Percentiles rank a stretch among this genome's conserved stretches.
Conservation (phyloP, 1,140 invertebrate genomes). For the Macrotrachela quadricornifera region DNA sequence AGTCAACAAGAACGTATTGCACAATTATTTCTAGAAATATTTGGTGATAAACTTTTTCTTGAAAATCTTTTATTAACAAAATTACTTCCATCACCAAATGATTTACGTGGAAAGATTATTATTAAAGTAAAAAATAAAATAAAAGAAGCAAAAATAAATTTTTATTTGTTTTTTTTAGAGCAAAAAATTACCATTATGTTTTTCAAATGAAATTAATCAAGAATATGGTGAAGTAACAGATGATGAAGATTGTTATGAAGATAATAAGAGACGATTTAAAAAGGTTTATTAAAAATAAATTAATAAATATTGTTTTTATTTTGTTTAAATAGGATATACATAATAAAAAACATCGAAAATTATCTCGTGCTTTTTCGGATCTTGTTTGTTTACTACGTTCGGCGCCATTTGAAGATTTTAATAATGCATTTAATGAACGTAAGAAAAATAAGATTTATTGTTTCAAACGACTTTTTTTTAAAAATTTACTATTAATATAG, state of each 20-base stretch:
- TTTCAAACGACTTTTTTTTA: not conserved
- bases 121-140: constrained; percentile 15
- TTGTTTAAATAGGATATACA: not conserved
- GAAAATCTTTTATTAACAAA: not conserved
- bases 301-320: not conserved
- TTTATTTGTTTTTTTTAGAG: no score
- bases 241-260: constrained; percentile 20
- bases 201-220: not conserved
- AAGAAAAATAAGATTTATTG: constrained; percentile 10
- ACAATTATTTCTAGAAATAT: not conserved
- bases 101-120: not conserved
- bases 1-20: not conserved
- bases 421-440: constrained; percentile 17
- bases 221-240: constrained; percentile 24
- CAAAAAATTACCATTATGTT: not conserved
- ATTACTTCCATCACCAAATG: constrained; percentile 18
- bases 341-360: not conserved
- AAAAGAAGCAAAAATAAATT: not conserved
- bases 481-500: constrained; percentile 10
- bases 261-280: not conserved
- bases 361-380: constrained; percentile 15
- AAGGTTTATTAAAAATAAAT: not conserved
- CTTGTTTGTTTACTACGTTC: constrained; percentile 22
- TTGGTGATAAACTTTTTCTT: not conserved
- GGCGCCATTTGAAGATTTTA: constrained; percentile 24